Base-by-base conservation (phyloP, 1,140 invertebrate genomes). In the Theocolax elegans region DNA sequence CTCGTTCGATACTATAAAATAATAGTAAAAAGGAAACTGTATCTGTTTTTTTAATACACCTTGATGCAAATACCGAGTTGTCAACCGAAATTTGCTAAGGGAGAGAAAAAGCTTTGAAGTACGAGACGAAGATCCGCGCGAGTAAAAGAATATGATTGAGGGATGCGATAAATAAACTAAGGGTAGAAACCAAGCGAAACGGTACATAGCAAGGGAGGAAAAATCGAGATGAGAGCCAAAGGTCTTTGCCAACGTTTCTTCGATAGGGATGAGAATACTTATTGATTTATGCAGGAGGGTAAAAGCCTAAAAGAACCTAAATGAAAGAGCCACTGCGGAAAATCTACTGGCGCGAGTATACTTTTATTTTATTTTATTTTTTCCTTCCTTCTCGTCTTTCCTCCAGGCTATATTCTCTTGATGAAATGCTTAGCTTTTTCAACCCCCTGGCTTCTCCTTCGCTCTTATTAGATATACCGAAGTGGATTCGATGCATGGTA, bases 151-250 rank as follows among this genome's bases (percentile, higher is more conserved):
- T 21, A 68, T 49, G 31, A 56, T 49, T 49, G 25, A 48, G 15
- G 44, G 46, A 62, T 46, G 44, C 62, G n/a, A n/a, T n/a, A 40
- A 42, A 35, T 42, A 48, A 35, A 35, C 4, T 35, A 10, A 35
- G 10, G 44, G 2, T 12, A 44, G 40, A 59, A 67, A 48, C 21
- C 35, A 38, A 44, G 56, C n/a, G 56, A 25, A 44, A 48, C 53
- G 38, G 44, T 15, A 63, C 23, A 29, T 49, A 29, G 1, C 1
- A 10, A 29, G 51, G 23, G 40, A 25, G 42, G 67, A 70, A 58
- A 68, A 51, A 67, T 59, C 21, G 44, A 53, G 65, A 69, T 51
- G 68, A 72, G 67, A 74, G 65, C 60, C 71, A 59, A 65, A 73
- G 63, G 51, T 74, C 63, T 48, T 69, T 69, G 69, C 69, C 69